These are phyloP conservation scores for Diarsia rubi DNA, from an alignment of 2,888 invertebrate genomes.

Conservation along the genomic window DNA sequence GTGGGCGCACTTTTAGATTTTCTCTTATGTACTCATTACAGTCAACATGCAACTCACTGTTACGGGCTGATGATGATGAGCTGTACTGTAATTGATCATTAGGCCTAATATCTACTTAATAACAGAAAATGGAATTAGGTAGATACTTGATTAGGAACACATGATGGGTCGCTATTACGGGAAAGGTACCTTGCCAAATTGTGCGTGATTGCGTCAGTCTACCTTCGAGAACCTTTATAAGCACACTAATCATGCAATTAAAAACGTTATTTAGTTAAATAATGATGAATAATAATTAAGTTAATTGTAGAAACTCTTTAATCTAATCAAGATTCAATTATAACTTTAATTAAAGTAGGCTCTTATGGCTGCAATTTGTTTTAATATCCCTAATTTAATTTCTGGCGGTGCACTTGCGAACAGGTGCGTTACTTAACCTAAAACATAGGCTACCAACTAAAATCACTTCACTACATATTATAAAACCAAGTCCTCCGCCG, in stretches of 20 bases:
- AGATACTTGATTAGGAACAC: neutral
- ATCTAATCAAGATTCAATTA: conserved; percentile 25
- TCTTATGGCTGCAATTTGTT: conserved; percentile 31
- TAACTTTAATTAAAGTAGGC: conserved; percentile 33
- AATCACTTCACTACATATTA: too few species aligned
- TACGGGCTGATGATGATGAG: neutral
- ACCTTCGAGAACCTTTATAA: conserved; percentile 18
- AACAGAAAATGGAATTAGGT: neutral
- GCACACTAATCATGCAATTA: conserved; percentile 35
- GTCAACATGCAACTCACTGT: neutral
- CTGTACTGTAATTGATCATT: neutral
- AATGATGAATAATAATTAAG: conserved; percentile 26
- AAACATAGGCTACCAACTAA: neutral
- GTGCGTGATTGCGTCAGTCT: conserved; percentile 4
- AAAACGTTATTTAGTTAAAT: conserved; percentile 33
- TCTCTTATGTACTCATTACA: neutral
- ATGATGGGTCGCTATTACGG: neutral
- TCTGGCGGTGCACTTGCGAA: neutral
- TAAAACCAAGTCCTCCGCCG: too few species aligned
- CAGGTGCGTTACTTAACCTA: neutral
- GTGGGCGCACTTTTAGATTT: too few species aligned
- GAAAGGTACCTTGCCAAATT: neutral
- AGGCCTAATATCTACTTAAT: neutral
- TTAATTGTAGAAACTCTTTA: conserved; percentile 36
- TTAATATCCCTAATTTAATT: conserved; percentile 14